Conservation (phyloP, 2,113 vertebrate species). For the Spermophilus dauricus region DNA sequence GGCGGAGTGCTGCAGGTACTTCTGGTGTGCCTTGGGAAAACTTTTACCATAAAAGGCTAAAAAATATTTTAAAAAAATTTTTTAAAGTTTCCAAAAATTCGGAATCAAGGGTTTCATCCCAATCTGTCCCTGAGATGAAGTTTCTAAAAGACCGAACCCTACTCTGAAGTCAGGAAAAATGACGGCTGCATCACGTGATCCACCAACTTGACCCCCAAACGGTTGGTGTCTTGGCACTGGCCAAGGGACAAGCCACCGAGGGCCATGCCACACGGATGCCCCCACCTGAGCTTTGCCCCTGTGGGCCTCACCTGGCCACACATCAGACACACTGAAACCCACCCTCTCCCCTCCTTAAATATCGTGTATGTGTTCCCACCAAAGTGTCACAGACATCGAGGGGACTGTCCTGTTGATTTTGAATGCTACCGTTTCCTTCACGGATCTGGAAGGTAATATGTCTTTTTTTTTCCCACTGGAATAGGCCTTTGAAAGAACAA, state of each 20-base stretch:
- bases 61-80: background rate
- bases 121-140: background rate
- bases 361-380: background rate
- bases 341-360: too few relatives aligned
- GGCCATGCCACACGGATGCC: accelerated
- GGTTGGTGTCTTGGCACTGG: background rate
- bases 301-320: background rate
- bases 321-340: background rate
- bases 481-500: background rate
- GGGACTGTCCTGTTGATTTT: background rate
- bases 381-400: accelerated
- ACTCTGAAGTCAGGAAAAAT: background rate
- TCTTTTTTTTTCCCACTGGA: background rate
- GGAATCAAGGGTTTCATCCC: background rate
- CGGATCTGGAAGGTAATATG: background rate
- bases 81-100: background rate
- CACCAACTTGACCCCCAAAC: accelerated
- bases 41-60: background rate
- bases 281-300: background rate
- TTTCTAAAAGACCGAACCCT: background rate
- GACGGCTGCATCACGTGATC: background rate
- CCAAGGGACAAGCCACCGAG: background rate
- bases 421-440: background rate
- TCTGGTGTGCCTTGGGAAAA: too few relatives aligned
- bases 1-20: accelerated